These are phyloP conservation scores for Enteromius afrohamiltoni DNA, from an alignment of 2,797 vertebrate genomes.

Conservation along the genomic window DNA sequence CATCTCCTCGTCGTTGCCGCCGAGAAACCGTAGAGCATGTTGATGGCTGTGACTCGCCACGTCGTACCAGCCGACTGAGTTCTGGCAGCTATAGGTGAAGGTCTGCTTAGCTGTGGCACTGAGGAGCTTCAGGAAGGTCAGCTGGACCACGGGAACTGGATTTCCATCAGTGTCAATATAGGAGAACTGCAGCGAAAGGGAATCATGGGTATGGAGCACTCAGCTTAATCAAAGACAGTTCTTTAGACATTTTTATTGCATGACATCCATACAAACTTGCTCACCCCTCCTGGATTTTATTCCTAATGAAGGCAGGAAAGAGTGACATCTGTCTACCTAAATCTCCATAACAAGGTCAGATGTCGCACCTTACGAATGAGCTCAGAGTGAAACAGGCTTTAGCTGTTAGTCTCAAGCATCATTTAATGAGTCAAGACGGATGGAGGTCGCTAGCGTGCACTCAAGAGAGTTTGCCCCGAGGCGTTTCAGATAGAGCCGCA, in stretches of 20 bases:
- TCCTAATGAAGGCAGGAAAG: constrained; percentile 39
- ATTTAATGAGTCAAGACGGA: constrained; percentile 56
- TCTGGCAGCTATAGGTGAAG: constrained; percentile 89
- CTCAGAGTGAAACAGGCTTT: constrained; percentile 32
- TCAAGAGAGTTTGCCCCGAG: constrained; percentile 49
- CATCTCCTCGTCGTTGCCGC: constrained; percentile 84
- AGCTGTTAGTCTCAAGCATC: constrained; percentile 38
- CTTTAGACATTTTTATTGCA: constrained; percentile 1
- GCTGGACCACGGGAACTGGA: constrained; percentile 85
- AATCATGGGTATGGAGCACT: constrained; percentile 50
- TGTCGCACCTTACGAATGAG: constrained; percentile 47
- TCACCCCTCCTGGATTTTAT: background rate
- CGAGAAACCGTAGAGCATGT: constrained; percentile 81
- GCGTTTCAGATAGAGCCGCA: constrained; percentile 48
- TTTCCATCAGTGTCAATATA: constrained; percentile 85
- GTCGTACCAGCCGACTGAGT: constrained; percentile 87
- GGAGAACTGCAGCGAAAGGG: constrained; percentile 79
- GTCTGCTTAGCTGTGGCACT: constrained; percentile 85
- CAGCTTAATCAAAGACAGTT: constrained; percentile 30
- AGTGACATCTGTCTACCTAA: constrained; percentile 53
- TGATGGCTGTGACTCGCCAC: constrained; percentile 69
- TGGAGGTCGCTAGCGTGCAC: constrained; percentile 53
- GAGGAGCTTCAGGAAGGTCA: constrained; percentile 91
- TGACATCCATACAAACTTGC: constrained; percentile 37
- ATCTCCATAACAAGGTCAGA: constrained; percentile 57